Evolutionary conservation across 2,113 vertebrate species (phyloP).

Genomic region (Cyprichromis sp.): DNA sequence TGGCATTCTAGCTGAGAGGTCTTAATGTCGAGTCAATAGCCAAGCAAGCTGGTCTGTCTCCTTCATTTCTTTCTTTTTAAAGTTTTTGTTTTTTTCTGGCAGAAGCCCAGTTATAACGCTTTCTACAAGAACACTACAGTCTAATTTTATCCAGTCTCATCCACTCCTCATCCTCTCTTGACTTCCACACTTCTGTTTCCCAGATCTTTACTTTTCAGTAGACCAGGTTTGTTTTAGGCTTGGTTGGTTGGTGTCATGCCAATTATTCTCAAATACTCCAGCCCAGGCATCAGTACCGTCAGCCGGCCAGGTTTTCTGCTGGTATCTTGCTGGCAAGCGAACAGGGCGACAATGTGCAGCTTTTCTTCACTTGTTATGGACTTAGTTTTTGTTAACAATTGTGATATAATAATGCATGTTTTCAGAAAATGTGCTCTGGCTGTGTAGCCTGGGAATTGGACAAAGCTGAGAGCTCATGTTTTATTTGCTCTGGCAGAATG

Average conservation of each 20-base stretch:
- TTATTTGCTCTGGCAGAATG: neutral
- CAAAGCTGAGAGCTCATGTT: neutral
- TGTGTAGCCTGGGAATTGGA: neutral
- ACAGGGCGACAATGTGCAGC: constrained; percentile 30
- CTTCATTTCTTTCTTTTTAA: neutral
- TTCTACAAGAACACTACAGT: neutral
- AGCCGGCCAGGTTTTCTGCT: constrained; percentile 59
- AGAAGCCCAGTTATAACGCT: neutral
- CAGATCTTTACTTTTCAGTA: neutral
- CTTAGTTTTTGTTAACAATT: neutral
- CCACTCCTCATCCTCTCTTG: neutral
- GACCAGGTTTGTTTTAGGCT: neutral
- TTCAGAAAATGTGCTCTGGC: neutral
- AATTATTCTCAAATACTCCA: constrained; percentile 28
- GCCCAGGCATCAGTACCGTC: constrained; percentile 10
- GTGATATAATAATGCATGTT: neutral
- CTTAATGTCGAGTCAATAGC: neutral
- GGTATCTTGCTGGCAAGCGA: constrained; percentile 40
- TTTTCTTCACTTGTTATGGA: neutral
- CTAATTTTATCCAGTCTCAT: neutral
- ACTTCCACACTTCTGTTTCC: neutral
- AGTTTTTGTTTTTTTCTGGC: neutral
- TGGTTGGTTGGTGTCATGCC: constrained; percentile 24
- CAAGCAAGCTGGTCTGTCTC: neutral
- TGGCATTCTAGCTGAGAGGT: neutral